A percentile compares a stretch with the other conserved stretches of the same genome.
Evolutionary conservation across 2,113 vertebrate genomes (phyloP).

Genomic region (Mungos mungo): DNA sequence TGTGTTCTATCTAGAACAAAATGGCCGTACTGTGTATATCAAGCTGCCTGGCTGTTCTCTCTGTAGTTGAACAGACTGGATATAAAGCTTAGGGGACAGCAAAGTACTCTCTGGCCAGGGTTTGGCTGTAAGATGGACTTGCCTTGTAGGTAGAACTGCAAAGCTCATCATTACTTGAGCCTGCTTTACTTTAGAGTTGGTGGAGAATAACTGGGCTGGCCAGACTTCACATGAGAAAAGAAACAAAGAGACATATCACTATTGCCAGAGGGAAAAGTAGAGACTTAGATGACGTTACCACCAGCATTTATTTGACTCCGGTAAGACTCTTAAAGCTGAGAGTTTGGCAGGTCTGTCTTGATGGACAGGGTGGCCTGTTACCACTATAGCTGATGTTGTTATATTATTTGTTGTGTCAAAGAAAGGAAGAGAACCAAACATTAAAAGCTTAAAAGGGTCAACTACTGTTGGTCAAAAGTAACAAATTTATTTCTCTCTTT

Average conservation of each 20-base stretch:
- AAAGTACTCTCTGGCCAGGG: not conserved
- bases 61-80: not conserved
- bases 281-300: not conserved
- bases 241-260: not conserved
- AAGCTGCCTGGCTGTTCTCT: not conserved
- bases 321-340: not conserved
- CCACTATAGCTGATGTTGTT: not conserved
- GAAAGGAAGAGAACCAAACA: not conserved
- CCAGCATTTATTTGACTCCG: not conserved
- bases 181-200: not conserved
- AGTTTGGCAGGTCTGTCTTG: not conserved
- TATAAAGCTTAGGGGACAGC: not conserved
- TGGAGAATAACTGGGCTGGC: not conserved
- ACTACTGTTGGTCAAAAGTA: not conserved
- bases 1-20: not conserved
- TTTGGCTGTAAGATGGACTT: not conserved
- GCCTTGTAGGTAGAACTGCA: not conserved
- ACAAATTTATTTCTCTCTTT: not conserved
- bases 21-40: not conserved
- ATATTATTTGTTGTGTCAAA: not conserved
- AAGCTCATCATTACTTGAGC: not conserved
- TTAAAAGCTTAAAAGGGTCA: not conserved
- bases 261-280: not conserved
- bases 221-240: not conserved
- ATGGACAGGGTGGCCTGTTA: not conserved